Evolutionary conservation across 2,113 vertebrate genomes (phyloP).

Genomic region (Oophaga pumilio): DNA sequence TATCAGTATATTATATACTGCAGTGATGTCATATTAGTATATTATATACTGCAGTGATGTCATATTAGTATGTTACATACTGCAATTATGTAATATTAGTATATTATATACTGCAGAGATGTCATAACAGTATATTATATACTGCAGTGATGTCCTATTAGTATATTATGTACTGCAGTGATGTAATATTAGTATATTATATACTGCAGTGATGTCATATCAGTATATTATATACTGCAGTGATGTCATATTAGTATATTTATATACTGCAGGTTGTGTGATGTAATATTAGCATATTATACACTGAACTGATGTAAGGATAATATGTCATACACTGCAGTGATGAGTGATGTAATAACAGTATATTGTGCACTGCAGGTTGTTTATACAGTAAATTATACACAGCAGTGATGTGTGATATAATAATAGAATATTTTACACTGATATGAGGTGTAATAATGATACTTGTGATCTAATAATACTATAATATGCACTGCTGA

Average conservation of each 20-base stretch:
- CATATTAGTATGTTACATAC: background rate
- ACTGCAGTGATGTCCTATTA: background rate
- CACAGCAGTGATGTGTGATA: background rate
- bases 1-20: background rate
- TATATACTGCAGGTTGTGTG: background rate
- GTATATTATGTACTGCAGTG: background rate
- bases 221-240: background rate
- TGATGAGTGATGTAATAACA: background rate
- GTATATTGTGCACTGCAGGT: background rate
- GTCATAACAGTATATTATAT: background rate
- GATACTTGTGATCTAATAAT: too few species aligned
- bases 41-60: background rate
- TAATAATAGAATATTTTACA: background rate
- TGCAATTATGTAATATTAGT: background rate
- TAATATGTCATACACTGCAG: background rate
- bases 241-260: background rate
- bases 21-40: background rate
- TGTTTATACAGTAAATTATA: background rate
- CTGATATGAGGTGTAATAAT: too few species aligned
- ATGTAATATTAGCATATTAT: background rate
- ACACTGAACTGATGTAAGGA: background rate
- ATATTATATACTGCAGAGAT: background rate
- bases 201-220: background rate
- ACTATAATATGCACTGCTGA: too few species aligned
- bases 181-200: background rate